Base-by-base conservation (phyloP, 2,888 invertebrate species). In the Cataglyphis rosenhaueri region DNA sequence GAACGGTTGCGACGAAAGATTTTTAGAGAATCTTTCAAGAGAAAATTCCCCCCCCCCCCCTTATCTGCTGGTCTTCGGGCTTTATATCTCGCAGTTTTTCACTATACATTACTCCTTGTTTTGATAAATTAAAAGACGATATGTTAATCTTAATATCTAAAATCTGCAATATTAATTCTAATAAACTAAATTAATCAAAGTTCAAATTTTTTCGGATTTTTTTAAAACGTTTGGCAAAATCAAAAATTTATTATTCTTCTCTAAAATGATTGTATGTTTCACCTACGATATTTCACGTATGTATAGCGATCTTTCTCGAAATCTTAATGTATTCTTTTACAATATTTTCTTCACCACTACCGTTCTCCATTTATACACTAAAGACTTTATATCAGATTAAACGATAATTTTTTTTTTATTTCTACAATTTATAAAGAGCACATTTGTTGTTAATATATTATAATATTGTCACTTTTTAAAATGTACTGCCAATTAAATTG, bases 11-110 rank as follows among this genome's bases (percentile, higher is more conserved):
- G 21, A 62, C 65, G 61, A 81, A 78, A 83, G 78, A 65, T 86
- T 81, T 68, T 62, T 55, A 38, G 55, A 41, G 73, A 79, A 88
- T 48, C 73, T 83, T 86, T 74, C 44, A 64, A 82, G 61, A 68
- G 66, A 44, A 59, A 78, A 78, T 81, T 32, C 32, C 5, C 32
- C 32, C 32, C 5, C 32, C 5, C 3, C 32, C 32, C 32, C 3
- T n/a, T n/a, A n/a, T n/a, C 21, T 70, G 57, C 32, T 78, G 38
- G 12, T 78, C 48, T 25, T 12, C 10, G 15, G 44, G 8, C 21
- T 3, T 71, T 59, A 25, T 25, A 62, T 41, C 12, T 62, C 12
- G 15, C 25, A 21, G 9, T 5, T 35, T 0, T 6, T 44, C 25
- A 0, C 2, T 32, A 44, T 57, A 25, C 15, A 15, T 3, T 44